Conservation (phyloP, 2,113 vertebrate genomes). For the Sakesphorus luctuosus region DNA sequence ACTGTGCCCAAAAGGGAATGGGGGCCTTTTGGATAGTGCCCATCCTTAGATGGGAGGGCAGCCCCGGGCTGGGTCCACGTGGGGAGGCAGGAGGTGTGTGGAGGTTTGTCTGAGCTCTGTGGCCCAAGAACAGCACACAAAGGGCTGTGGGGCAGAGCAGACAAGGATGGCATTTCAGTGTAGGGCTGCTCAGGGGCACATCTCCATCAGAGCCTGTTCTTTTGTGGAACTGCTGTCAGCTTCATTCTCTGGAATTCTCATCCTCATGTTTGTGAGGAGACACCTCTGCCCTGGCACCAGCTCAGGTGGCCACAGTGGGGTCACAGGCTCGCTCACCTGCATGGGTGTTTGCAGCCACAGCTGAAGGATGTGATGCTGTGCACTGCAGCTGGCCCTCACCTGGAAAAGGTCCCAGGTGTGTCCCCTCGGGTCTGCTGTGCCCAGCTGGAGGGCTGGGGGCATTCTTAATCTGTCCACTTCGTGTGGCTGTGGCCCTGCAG, state of each 20-base stretch:
- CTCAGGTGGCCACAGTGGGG: not conserved
- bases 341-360: fast-evolving
- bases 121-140: fast-evolving
- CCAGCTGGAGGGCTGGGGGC: not conserved
- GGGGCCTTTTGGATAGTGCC: no score
- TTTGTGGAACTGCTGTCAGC: not conserved
- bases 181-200: not conserved
- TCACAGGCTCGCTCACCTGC: fast-evolving
- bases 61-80: fast-evolving
- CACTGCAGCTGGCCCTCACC: not conserved
- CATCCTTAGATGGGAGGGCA: not conserved
- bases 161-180: not conserved
- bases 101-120: no score
- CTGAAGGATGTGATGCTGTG: not conserved
- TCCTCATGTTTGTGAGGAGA: not conserved
- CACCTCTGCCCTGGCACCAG: not conserved
- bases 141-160: not conserved
- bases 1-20: not conserved
- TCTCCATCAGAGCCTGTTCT: not conserved
- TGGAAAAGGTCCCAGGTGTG: not conserved
- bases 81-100: fast-evolving
- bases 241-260: not conserved
- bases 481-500: not conserved
- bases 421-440: not conserved
- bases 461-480: not conserved